A percentile compares a stretch with the other conserved stretches of the same genome.
phyloP scores from a whole-genome alignment of 2,888 invertebrate species.

The Aphrophora alni region DNA sequence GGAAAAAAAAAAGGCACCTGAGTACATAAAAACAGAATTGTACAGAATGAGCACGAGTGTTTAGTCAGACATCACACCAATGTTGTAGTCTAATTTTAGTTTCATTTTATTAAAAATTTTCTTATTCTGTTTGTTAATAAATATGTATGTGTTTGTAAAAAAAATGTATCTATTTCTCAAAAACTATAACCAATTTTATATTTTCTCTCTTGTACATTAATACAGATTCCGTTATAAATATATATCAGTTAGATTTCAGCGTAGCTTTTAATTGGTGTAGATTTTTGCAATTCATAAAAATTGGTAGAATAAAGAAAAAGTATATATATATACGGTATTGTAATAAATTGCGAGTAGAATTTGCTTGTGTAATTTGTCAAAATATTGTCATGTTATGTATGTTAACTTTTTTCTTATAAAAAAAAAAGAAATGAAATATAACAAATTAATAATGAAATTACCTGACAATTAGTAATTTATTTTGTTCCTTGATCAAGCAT shows the following conservation, averaged over 20 bases:
- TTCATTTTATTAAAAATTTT: background rate
- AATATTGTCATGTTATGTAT: background rate
- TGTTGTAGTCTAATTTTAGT: background rate
- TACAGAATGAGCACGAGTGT: background rate
- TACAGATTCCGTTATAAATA: too few species aligned
- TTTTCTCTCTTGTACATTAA: background rate
- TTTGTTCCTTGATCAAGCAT: background rate
- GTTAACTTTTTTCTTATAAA: background rate
- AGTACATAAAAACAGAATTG: background rate
- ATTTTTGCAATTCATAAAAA: background rate
- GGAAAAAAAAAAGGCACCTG: constrained; percentile 1
- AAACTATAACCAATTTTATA: background rate
- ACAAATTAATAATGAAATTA: background rate
- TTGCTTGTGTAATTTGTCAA: background rate
- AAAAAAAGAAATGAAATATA: background rate
- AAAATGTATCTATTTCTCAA: background rate
- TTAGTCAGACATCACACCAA: background rate
- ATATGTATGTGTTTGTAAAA: background rate
- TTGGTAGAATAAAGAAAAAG: background rate
- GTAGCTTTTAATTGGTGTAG: background rate
- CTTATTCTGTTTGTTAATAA: background rate
- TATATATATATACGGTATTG: background rate
- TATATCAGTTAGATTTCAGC: background rate
- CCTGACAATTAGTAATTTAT: background rate
- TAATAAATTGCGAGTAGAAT: background rate